Evolutionary conservation across 30 jellyfish, hydroid and myxozoan genomes (phyloP).

Genomic region (Aurelia aurita): DNA sequence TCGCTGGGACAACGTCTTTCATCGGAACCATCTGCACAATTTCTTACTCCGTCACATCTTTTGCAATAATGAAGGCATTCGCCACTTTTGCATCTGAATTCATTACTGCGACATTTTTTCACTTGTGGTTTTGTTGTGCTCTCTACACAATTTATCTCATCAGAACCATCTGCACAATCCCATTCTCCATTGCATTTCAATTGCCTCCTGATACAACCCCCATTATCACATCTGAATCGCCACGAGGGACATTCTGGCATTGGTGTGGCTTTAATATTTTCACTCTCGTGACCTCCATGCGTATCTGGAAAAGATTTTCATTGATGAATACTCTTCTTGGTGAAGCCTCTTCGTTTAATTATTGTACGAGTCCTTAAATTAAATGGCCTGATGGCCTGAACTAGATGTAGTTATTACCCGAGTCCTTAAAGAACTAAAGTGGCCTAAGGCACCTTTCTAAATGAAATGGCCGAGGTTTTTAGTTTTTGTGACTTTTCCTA

Average conservation of each 20-base stretch:
- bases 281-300: no score
- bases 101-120: slow-evolving; percentile 8
- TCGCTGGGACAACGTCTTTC: slow-evolving; percentile 14
- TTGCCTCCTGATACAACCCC: slow-evolving; percentile 33
- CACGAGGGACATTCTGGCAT: slow-evolving; percentile 20
- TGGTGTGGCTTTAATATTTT: neutral
- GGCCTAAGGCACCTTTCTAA: no score
- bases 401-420: no score
- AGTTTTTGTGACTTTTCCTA: no score
- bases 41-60: slow-evolving; percentile 1
- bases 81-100: slow-evolving; percentile 33
- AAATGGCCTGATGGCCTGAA: no score
- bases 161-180: slow-evolving; percentile 72
- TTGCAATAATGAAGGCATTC: slow-evolving; percentile 12
- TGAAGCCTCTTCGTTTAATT: no score
- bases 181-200: slow-evolving; percentile 66
- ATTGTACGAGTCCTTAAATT: no score
- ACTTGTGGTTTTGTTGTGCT: slow-evolving; percentile 22
- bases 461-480: no score
- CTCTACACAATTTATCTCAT: slow-evolving; percentile 54
- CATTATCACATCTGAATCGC: slow-evolving; percentile 34
- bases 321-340: no score
- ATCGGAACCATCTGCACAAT: slow-evolving; percentile 43
- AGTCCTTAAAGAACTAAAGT: no score
- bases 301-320: no score